Base-by-base conservation (phyloP, 2,797 vertebrate genomes). In the Sebastes hubbsi region DNA sequence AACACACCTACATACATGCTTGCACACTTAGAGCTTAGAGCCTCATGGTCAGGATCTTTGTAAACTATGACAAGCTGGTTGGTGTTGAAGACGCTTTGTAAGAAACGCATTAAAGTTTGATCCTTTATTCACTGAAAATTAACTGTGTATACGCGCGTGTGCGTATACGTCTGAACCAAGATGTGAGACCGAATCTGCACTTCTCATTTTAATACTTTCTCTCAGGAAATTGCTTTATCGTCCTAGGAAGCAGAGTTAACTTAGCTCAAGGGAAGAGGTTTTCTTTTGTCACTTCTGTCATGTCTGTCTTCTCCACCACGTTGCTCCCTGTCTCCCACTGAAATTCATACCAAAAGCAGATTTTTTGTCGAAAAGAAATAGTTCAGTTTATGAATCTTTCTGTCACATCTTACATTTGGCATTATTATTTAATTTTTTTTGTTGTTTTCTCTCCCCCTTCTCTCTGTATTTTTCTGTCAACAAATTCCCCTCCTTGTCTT, bases 161-260 rank as follows among this genome's bases (percentile, higher is more conserved):
- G 34, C 8, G 27, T 76, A n/a, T 18, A 38, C 10, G 10, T 86
- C 49, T 62, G 63, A 84, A 79, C 8, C 4, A 79, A 70, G 80
- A 46, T 77, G 67, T 4, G 71, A 78, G 73, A 60, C 65, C 9
- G 68, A 61, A 75, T 55, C n/a, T 72, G 27, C 4, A 2, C 30
- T 55, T 77, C 72, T 84, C 54, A 46, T 89, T 89, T 89, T 81
- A 77, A 88, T 84, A 77, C 87, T 77, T 20, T 72, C 80, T 88
- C 82, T 83, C 80, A 82, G 83, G 84, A 88, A 90, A 88, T 88
- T 78, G 79, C 60, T 91, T 89, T 72, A 77, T 84, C 63, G 83
- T 78, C 63, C 73, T 78, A 67, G 81, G 62, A 72, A 52, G 73
- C 56, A 68, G 65, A 80, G 67, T 88, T 66, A 56, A 78, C 78